phyloP scores from a whole-genome alignment of 2,797 vertebrate genomes.

The Notamacropus eugenii region DNA sequence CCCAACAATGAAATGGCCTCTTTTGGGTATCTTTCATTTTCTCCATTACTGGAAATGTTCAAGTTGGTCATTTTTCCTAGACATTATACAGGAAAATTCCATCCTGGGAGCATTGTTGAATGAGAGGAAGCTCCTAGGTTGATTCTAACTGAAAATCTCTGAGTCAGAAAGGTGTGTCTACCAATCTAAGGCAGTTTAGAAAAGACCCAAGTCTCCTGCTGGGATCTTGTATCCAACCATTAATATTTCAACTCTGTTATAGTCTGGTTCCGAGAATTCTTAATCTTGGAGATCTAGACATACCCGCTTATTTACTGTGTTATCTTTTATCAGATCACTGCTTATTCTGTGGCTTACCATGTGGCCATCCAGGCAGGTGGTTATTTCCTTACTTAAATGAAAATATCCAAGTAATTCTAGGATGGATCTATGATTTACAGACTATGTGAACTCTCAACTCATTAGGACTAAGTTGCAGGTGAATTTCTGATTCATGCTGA shows the following conservation, averaged over 20 bases:
- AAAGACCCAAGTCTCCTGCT: not conserved
- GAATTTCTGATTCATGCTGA: not conserved
- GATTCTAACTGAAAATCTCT: not conserved
- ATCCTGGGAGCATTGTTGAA: not conserved
- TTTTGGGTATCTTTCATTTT: not conserved
- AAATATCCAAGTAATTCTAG: not conserved
- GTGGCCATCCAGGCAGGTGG: not conserved
- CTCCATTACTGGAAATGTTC: not conserved
- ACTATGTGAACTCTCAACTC: not conserved
- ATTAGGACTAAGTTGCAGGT: not conserved
- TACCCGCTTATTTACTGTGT: not conserved
- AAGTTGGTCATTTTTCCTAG: not conserved
- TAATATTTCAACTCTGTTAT: not conserved
- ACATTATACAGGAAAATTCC: not conserved
- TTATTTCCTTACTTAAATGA: not conserved
- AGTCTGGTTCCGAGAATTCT: not conserved
- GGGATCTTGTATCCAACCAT: not conserved
- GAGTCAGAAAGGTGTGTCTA: not conserved
- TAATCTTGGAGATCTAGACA: not conserved
- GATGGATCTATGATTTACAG: not conserved
- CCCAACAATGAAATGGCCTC: not conserved
- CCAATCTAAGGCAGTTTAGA: not conserved
- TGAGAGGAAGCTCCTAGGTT: not conserved
- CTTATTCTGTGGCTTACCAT: not conserved
- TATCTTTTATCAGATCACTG: not conserved